These are phyloP conservation scores for Atherix ibis DNA, from an alignment of 2,888 invertebrate genomes.

Conservation along the genomic window DNA sequence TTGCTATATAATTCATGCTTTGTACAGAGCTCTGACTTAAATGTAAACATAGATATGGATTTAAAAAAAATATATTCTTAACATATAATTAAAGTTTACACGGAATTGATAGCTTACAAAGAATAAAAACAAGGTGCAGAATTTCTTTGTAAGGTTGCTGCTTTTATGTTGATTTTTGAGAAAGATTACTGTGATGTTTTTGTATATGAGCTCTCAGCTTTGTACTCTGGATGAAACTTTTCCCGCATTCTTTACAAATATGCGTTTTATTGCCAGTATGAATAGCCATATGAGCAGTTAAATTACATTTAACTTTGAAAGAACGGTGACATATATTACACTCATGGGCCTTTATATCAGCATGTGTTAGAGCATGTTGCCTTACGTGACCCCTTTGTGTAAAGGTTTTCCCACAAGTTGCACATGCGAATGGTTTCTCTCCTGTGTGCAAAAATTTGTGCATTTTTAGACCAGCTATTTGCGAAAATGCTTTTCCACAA, in stretches of 20 bases:
- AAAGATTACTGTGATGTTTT: no score
- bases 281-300: constrained; percentile 10
- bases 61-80: no score
- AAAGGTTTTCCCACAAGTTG: constrained; percentile 15
- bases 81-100: no score
- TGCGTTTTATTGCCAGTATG: constrained; percentile 5
- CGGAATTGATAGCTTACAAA: no score
- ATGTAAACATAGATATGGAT: no score
- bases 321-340: constrained; percentile 11
- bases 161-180: no score
- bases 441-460: constrained; percentile 26
- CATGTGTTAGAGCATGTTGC: constrained; percentile 8
- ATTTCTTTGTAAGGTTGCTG: no score
- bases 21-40: no score
- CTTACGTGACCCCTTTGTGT: constrained; percentile 8
- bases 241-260: constrained; percentile 3
- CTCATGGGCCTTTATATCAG: constrained; percentile 6
- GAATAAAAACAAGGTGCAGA: no score
- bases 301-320: constrained; percentile 11
- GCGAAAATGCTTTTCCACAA: constrained; percentile 9
- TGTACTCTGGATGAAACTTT: constrained; percentile 4
- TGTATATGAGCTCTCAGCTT: constrained; percentile 5
- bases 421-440: constrained; percentile 23
- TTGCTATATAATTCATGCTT: no score
- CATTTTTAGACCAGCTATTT: constrained; percentile 15